A percentile compares a stretch with the other conserved stretches of the same genome.
These are phyloP conservation scores for Erethizon dorsatum DNA, from an alignment of 2,797 vertebrate species.

Conservation along the genomic window DNA sequence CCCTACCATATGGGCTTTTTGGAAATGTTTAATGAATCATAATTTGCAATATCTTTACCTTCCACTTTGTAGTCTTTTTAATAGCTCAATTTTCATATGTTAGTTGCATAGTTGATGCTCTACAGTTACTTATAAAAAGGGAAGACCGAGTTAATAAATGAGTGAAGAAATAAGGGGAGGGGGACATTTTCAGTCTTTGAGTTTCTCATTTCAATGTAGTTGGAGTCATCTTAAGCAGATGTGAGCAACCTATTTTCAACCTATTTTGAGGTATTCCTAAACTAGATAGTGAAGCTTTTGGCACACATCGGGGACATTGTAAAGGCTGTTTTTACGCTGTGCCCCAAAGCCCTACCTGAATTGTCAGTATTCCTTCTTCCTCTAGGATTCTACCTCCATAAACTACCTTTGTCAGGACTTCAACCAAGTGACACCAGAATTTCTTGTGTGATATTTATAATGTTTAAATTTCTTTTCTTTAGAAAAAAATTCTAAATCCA, in stretches of 20 bases:
- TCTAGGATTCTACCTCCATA: background rate
- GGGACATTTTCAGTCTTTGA: background rate
- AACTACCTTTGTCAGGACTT: background rate
- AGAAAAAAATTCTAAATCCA: background rate
- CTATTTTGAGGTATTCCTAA: background rate
- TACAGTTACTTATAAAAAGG: background rate
- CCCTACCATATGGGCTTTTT: background rate
- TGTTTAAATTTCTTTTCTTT: background rate
- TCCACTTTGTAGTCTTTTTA: background rate
- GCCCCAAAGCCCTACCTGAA: background rate
- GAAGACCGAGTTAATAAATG: background rate
- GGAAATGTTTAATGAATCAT: slow-evolving; percentile 13
- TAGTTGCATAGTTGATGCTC: background rate
- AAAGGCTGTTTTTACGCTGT: background rate
- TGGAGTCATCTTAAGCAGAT: background rate
- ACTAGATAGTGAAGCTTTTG: background rate
- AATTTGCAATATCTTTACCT: background rate
- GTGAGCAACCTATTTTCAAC: background rate
- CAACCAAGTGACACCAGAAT: background rate
- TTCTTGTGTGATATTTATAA: slow-evolving; percentile 17
- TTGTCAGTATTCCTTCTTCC: background rate
- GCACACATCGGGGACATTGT: background rate
- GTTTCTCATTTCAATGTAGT: background rate
- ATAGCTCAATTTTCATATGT: background rate
- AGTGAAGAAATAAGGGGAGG: background rate